Evolutionary conservation across 37 sponge, comb jelly and placozoan genomes (phyloP).

Genomic region (Lycopodina hypogea): DNA sequence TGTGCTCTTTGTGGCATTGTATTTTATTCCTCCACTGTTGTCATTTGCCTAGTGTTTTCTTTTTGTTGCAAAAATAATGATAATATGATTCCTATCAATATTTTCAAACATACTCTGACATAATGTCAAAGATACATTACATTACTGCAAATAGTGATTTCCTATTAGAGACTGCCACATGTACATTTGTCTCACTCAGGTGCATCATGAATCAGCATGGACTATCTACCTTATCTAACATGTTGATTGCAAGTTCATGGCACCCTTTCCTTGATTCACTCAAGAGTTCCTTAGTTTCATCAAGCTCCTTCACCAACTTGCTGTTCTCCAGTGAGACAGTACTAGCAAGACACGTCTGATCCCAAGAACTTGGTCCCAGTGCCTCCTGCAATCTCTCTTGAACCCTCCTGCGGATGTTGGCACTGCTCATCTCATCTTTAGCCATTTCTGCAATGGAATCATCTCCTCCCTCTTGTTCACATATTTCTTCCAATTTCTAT

Average conservation of each 20-base stretch:
- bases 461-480: constrained; percentile 42
- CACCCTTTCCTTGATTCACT: constrained; percentile 31
- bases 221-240: no score
- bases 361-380: constrained; percentile 26
- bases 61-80: no score
- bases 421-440: constrained; percentile 39
- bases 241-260: constrained; percentile 42
- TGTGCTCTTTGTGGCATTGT: no score
- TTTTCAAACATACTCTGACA: no score
- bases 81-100: no score
- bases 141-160: no score
- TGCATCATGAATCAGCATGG: no score
- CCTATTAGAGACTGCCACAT: constrained; percentile 56
- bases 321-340: constrained; percentile 17
- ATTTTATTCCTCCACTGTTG: no score
- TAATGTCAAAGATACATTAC: no score
- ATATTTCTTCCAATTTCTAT: constrained; percentile 54
- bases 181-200: no score
- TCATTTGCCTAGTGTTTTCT: no score
- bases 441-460: constrained; percentile 40
- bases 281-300: constrained; percentile 29
- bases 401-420: constrained; percentile 52
- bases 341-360: neutral
- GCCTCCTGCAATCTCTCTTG: constrained; percentile 54
- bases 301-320: constrained; percentile 56